These are phyloP conservation scores for Masnerella sp. DNA, from an alignment of 2,888 invertebrate species.

Conservation along the genomic window DNA sequence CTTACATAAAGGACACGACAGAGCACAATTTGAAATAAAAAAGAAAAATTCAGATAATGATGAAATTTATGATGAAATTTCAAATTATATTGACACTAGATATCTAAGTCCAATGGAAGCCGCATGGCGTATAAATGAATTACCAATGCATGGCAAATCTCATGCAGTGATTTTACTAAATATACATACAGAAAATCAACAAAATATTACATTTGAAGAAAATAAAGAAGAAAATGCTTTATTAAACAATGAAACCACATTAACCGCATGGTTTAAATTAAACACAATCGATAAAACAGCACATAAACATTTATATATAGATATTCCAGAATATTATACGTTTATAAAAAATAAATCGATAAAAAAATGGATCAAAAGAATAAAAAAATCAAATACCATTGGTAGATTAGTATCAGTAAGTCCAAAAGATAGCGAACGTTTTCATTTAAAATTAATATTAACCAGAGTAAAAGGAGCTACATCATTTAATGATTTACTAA, in stretches of 20 bases:
- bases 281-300: conserved; percentile 27
- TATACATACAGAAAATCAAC: conserved; percentile 53
- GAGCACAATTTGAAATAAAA: conserved; percentile 2
- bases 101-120: conserved; percentile 57
- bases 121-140: conserved; percentile 56
- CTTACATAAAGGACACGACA: too few species aligned
- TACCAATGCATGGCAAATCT: conserved; percentile 43
- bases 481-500: conserved; percentile 36
- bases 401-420: conserved; percentile 34
- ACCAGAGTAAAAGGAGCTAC: conserved; percentile 25
- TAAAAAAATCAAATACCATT: conserved; percentile 19
- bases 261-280: conserved; percentile 50
- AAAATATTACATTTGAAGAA: conserved; percentile 22
- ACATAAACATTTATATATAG: conserved; percentile 12
- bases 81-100: conserved; percentile 38
- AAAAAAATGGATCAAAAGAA: neutral
- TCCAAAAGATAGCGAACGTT: conserved; percentile 41
- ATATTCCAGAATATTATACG: conserved; percentile 24
- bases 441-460: conserved; percentile 45
- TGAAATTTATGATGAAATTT: conserved; percentile 23
- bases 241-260: conserved; percentile 35
- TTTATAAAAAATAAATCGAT: neutral
- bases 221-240: conserved; percentile 10
- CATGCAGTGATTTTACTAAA: conserved; percentile 47
- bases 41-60: neutral